Base-by-base conservation (phyloP, 37 sponge, comb jelly and placozoan species). In the Crambe crambe region DNA sequence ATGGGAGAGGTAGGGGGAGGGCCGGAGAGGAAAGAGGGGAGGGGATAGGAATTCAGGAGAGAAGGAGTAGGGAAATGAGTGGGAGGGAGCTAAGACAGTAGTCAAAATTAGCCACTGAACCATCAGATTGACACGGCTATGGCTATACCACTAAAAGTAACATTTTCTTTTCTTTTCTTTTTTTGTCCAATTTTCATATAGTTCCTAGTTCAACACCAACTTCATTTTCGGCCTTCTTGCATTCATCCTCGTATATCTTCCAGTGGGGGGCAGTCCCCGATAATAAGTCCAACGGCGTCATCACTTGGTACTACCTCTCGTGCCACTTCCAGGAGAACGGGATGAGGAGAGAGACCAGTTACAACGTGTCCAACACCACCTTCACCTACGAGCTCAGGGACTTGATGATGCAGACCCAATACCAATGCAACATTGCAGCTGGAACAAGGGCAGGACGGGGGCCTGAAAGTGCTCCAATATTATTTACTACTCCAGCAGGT, bases 151-250 rank as follows among this genome's bases (percentile, higher is more conserved):
- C n/a, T n/a, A n/a, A n/a, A n/a, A n/a, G n/a, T n/a, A n/a, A n/a
- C n/a, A n/a, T n/a, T n/a, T n/a, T n/a, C n/a, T n/a, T n/a, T n/a
- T n/a, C n/a, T n/a, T n/a, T n/a, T n/a, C n/a, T n/a, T n/a, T n/a
- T n/a, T n/a, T n/a, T n/a, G n/a, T n/a, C n/a, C n/a, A n/a, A 20
- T 61, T 61, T 61, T 5, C 15, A 20, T 70, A 42, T 68, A 66
- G 68, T 54, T 54, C 68, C 83, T 44, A 51, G 75, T 66, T 67
- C 20, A 32, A 27, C 75, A 38, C 83, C 83, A 22, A 75, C 20
- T n/a, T n/a, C 83, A 3, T 36, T 82, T 66, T n/a, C 65, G 34
- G 74, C 54, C 34, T 68, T 74, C 65, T 75, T 75, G 1, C 68
- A 47, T 17, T 36, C 57, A 64, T n/a, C n/a, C n/a, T 75, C 83